Percentiles rank a stretch among this genome's conserved stretches.
Conservation (phyloP, 1,140 invertebrate genomes). For the Plectus sambesii region DNA sequence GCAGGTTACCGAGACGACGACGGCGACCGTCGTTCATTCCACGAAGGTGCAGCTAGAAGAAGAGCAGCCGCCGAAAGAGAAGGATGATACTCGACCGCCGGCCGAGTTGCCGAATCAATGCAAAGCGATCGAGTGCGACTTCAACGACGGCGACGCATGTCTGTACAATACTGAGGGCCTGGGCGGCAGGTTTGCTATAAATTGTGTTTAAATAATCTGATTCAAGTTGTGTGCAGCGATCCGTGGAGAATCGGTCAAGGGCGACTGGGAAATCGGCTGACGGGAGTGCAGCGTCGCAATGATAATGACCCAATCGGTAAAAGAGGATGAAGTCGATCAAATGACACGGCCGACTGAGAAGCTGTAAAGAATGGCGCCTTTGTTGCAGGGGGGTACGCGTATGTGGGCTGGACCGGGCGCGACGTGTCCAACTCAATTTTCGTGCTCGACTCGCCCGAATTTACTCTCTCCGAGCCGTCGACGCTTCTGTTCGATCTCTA, state of each 20-base stretch:
- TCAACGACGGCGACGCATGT: constrained; percentile 25
- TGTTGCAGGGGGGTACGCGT: constrained; percentile 29
- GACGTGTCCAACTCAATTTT: constrained; percentile 28
- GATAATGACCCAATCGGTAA: constrained; percentile 17
- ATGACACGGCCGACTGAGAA: background rate
- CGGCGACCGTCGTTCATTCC: background rate
- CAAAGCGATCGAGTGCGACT: constrained; percentile 20
- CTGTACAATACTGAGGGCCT: constrained; percentile 13
- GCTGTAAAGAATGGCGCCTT: constrained; percentile 1
- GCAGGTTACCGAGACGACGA: background rate
- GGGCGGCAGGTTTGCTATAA: constrained; percentile 14
- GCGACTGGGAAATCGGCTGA: constrained; percentile 27
- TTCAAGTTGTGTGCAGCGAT: constrained; percentile 19
- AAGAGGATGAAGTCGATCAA: constrained; percentile 23
- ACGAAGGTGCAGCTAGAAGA: background rate
- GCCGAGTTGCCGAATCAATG: constrained; percentile 16
- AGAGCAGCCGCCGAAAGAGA: background rate
- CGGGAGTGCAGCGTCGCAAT: constrained; percentile 24
- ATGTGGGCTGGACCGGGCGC: constrained; percentile 23
- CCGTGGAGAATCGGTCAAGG: constrained; percentile 21
- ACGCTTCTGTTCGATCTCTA: constrained; percentile 29
- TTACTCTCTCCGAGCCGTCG: constrained; percentile 16
- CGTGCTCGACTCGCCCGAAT: constrained; percentile 26
- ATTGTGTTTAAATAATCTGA: background rate
- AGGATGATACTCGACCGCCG: background rate